Percentiles rank a stretch among this genome's conserved stretches.
Conservation (phyloP, 1,140 invertebrate genomes). For the Nymphalis io region DNA sequence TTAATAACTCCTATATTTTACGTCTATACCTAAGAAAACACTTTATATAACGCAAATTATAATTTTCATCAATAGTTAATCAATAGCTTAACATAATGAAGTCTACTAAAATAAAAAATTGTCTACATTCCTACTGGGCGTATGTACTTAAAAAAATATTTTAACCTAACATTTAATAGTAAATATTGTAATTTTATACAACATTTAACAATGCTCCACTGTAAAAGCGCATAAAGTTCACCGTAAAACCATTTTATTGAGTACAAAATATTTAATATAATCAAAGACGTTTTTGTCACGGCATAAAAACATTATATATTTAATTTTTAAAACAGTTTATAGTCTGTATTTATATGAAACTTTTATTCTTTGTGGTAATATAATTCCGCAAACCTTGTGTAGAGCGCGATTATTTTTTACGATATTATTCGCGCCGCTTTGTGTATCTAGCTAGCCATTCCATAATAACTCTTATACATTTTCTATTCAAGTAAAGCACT, state of each 20-base stretch:
- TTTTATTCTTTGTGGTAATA: conserved; percentile 9
- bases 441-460: conserved; percentile 3
- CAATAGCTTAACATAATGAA: background rate
- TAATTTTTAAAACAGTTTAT: background rate
- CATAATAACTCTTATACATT: conserved; percentile 3
- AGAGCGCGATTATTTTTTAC: conserved; percentile 22
- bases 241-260: too few relatives aligned
- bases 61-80: too few relatives aligned
- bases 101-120: background rate
- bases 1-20: too few relatives aligned
- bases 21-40: background rate
- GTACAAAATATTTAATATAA: too few relatives aligned
- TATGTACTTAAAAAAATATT: too few relatives aligned
- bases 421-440: conserved; percentile 13
- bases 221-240: too few relatives aligned
- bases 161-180: too few relatives aligned
- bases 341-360: background rate
- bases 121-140: background rate
- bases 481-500: too few relatives aligned
- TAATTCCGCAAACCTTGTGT: conserved; percentile 17
- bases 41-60: too few relatives aligned
- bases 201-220: too few relatives aligned
- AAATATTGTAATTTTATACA: too few relatives aligned
- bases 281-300: conserved; percentile 8
- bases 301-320: background rate